phyloP scores from a whole-genome alignment of 2,113 vertebrate species.

The Alligator mississippiensis region DNA sequence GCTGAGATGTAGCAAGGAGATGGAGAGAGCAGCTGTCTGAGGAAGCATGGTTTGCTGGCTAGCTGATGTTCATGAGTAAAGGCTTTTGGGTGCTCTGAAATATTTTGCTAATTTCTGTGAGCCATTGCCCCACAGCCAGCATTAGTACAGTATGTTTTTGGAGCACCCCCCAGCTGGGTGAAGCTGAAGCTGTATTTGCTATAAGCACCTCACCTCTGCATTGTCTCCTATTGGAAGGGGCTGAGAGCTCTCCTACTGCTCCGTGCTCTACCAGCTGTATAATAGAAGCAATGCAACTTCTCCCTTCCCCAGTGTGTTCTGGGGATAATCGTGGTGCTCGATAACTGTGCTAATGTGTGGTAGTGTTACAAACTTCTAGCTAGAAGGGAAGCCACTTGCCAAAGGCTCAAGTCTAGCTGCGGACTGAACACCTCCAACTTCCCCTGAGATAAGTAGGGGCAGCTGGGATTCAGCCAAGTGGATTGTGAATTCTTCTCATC shows the following conservation, averaged over 20 bases:
- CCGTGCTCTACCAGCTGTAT: too few relatives aligned
- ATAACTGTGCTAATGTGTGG: background rate
- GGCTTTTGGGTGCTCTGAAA: background rate
- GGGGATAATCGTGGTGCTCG: background rate
- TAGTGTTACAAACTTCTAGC: background rate
- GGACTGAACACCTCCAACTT: background rate
- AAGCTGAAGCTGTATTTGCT: background rate
- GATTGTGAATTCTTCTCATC: background rate
- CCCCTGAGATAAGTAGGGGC: background rate
- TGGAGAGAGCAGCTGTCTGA: background rate
- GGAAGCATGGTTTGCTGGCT: background rate
- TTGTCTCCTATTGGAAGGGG: background rate
- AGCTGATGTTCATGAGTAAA: background rate
- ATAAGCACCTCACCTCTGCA: background rate
- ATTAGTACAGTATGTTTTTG: background rate
- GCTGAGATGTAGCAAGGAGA: background rate
- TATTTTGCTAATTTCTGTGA: background rate
- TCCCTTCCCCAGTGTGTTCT: too few relatives aligned
- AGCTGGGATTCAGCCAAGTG: background rate
- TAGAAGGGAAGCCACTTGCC: background rate
- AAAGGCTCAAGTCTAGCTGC: background rate
- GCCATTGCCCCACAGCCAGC: background rate
- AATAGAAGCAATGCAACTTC: too few relatives aligned
- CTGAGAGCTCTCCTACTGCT: background rate
- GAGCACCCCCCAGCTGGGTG: background rate